Evolutionary conservation across 2,797 vertebrate genomes (phyloP), one percentile per base, ranked within the genome.

Genomic region (Borostomias antarcticus): DNA sequence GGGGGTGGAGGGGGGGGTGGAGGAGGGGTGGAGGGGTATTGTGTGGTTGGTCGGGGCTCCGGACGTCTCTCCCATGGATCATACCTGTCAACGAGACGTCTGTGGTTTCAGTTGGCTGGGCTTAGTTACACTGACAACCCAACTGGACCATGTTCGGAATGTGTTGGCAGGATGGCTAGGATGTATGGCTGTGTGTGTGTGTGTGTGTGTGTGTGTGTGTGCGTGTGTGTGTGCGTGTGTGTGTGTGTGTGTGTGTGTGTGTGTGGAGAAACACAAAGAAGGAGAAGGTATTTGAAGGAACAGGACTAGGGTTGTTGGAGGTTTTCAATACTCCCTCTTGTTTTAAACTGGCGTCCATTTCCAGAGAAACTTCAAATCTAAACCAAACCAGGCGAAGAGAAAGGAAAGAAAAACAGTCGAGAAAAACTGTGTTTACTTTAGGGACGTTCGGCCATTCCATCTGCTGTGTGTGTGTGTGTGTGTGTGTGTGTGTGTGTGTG

Each of bases 381-480:
- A 76, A 60, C 61, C 69, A 71, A 74, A 79, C 71, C 69, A 35
- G 61, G 33, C 47, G 21, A 3, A 25, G 57, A 60, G 57, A 61
- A 35, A 66, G 68, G 66, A 56, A 74, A 74, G 35, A 81, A 86
- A 76, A 76, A 76, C 79, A 77, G 58, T 61, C 57, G 62, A 30
- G 56, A 58, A 45, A 72, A 70, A 63, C 54, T 68, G 40, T 75
- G 65, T 85, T 73, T 79, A 61, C 60, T 72, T 70, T 80, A 25
- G 58, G 69, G 63, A 35, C 23, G 30, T 76, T 79, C 66, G 62
- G 64, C 58, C 62, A 32, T 35, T 80, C 69, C 69, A 50, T 74
- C 58, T 53, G 43, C 76, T 77, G 77, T 80, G 72, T 81, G 85
- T 82, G 80, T 4, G 40, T 45, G 78, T 78, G 69, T 65, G 63